Percentiles rank a stretch among this genome's conserved stretches.
phyloP scores from a whole-genome alignment of 1,140 invertebrate species.

The Sarcophaga bullata region DNA sequence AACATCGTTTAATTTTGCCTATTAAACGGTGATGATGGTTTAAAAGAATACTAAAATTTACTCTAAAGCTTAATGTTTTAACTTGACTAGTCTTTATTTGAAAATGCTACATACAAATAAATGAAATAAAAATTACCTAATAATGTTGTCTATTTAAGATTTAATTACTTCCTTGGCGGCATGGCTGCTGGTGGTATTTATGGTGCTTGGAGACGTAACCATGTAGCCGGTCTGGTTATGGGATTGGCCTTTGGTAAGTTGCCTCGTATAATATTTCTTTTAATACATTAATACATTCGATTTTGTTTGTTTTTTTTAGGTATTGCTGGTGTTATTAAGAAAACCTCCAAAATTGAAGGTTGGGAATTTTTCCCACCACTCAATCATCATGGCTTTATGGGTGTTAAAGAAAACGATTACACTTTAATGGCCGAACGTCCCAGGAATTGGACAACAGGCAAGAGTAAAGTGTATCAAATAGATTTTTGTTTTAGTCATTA shows the following conservation, averaged over 20 bases:
- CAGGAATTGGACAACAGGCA: constrained; percentile 54
- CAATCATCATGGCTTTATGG: constrained; percentile 49
- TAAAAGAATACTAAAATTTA: too few species aligned
- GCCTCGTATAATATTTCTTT: constrained; percentile 17
- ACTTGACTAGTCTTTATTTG: not conserved
- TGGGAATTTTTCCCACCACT: constrained; percentile 68
- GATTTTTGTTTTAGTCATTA: constrained; percentile 33
- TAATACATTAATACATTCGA: constrained; percentile 12
- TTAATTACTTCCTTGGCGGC: constrained; percentile 72
- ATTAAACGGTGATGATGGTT: too few species aligned
- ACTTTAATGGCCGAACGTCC: constrained; percentile 62
- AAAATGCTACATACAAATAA: not conserved
- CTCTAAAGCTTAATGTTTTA: too few species aligned
- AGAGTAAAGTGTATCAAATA: not conserved
- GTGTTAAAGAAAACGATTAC: constrained; percentile 60
- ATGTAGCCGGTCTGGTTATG: constrained; percentile 52
- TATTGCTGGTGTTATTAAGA: constrained; percentile 69
- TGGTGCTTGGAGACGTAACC: constrained; percentile 68
- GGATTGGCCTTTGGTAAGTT: constrained; percentile 56
- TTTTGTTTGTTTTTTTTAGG: constrained; percentile 63
- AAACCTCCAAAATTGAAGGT: constrained; percentile 68
- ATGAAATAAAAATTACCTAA: not conserved
- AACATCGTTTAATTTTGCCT: too few species aligned
- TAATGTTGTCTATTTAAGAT: constrained; percentile 50
- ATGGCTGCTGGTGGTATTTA: constrained; percentile 69